These are phyloP conservation scores for Condylura cristata DNA, from an alignment of 2,113 vertebrate genomes.

Conservation along the genomic window DNA sequence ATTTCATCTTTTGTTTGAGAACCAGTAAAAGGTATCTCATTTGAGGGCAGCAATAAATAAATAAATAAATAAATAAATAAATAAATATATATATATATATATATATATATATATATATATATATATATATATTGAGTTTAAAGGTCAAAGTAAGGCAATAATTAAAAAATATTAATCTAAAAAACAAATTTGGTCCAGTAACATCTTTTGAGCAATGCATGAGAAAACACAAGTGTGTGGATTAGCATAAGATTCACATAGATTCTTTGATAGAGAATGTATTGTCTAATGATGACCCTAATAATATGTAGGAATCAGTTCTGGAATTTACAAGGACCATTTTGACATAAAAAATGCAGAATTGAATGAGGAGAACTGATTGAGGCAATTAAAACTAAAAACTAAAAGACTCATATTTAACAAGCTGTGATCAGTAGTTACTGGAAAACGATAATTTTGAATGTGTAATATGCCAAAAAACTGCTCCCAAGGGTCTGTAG, in stretches of 20 bases:
- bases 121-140: no score
- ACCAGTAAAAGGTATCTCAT: not conserved
- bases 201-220: not conserved
- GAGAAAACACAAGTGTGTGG: not conserved
- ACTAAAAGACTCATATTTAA: not conserved
- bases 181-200: not conserved
- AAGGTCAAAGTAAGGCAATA: not conserved
- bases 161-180: not conserved
- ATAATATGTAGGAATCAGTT: not conserved
- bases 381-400: not conserved
- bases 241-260: rapidly evolving
- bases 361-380: not conserved
- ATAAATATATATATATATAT: no score
- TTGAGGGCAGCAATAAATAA: not conserved
- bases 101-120: no score
- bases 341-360: not conserved
- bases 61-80: no score
- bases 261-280: not conserved
- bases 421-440: not conserved
- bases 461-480: not conserved
- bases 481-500: not conserved
- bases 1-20: not conserved
- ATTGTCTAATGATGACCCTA: not conserved
- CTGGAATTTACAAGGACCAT: not conserved
- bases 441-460: not conserved